A percentile compares a stretch with the other conserved stretches of the same genome.
Evolutionary conservation across 92 coral and sea anemone genomes (phyloP).

Genomic region (Phenganax stokvisi): DNA sequence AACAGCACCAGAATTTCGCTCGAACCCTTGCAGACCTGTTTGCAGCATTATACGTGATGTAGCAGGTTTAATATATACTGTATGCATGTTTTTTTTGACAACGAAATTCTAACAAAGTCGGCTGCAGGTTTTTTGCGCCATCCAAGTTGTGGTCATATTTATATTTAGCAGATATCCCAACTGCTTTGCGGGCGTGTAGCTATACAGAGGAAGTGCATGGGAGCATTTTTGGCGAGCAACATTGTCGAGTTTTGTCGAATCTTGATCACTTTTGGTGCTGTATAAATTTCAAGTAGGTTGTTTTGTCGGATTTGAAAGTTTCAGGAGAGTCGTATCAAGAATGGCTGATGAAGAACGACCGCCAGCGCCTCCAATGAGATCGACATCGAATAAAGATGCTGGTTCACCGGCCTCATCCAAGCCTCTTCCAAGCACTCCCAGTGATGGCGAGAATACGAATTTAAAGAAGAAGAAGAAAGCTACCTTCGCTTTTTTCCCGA

Average conservation of each 20-base stretch:
- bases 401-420: slow-evolving; percentile 80
- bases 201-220: slow-evolving; percentile 40
- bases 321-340: slow-evolving; percentile 1
- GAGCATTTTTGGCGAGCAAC: slow-evolving; percentile 1
- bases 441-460: slow-evolving; percentile 49
- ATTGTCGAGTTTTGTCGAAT: background rate
- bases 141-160: background rate
- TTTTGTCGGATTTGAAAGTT: background rate
- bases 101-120: background rate
- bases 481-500: slow-evolving; percentile 79
- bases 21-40: too few relatives aligned
- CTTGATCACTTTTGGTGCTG: background rate
- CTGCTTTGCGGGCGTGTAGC: slow-evolving; percentile 22
- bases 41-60: too few relatives aligned
- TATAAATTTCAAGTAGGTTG: background rate
- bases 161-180: slow-evolving; percentile 23
- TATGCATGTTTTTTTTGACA: too few relatives aligned
- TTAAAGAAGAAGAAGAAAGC: slow-evolving; percentile 88
- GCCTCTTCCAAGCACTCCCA: slow-evolving; percentile 98
- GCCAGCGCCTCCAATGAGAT: slow-evolving; percentile 99
- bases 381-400: slow-evolving; percentile 82
- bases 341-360: slow-evolving; percentile 99
- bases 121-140: slow-evolving; percentile 11
- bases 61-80: too few relatives aligned
- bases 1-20: too few relatives aligned